Base-by-base conservation (phyloP, 2,113 vertebrate genomes). In the Podilymbus podiceps region DNA sequence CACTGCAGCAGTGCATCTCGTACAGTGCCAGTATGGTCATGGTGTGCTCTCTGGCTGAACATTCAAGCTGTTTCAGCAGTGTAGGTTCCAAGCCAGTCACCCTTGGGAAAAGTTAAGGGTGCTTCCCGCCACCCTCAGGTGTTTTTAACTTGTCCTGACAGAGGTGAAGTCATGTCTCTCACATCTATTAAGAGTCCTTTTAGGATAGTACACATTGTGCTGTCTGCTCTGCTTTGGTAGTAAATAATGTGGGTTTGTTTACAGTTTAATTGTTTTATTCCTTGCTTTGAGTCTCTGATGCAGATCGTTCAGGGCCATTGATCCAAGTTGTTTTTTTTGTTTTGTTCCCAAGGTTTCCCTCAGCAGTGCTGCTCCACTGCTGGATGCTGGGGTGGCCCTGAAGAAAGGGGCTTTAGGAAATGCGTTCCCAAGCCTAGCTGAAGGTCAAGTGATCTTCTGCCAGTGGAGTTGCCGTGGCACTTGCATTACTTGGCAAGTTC, bases 1-100 rank as follows among this genome's bases (percentile, higher is more conserved):
- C 42, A 25, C 12, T 47, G 71, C 71, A 72, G 49, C 44, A 21
- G 42, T 23, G 16, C 53, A 15, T 53, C 73, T 81, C 1, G 0
- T 46, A 3, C 0, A 3, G 81, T 73, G 92, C 88, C 3, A 2
- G 6, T 15, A 55, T 52, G 63, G 12, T 14, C 0, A 0, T 25
- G 44, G 52, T 63, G 18, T 0, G 0, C 73, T 31, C 53, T 44
- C 23, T 63, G 38, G 10, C 33, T 68, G 35, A 18, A 35, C 17
- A 2, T 64, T 90, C 33, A 7, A 56, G 58, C 33, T 50, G 5
- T 76, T 69, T n/a, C 13, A 49, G 76, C 40, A 53, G 84, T 0
- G 0, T 2, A 1, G 27, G 25, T 67, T 21, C 71, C 0, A 1
- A 18, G 40, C 47, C 5, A 7, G 12, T 30, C 8, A 1, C 8